A percentile compares a stretch with the other conserved stretches of the same genome.
These are phyloP conservation scores for Indicator maculatus DNA, from an alignment of 2,113 vertebrate species.

Conservation along the genomic window DNA sequence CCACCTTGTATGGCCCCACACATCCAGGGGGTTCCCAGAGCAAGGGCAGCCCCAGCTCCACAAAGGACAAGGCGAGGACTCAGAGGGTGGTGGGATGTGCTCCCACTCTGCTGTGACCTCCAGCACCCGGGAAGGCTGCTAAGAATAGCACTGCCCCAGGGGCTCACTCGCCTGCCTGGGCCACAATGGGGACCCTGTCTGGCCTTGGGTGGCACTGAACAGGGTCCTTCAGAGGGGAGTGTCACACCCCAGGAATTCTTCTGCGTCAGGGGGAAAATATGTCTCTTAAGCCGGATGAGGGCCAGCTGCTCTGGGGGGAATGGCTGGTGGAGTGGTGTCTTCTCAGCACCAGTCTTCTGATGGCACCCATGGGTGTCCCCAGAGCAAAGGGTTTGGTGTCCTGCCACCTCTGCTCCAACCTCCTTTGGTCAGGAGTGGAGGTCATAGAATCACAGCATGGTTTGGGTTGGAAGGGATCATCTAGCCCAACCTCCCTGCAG, in stretches of 20 bases:
- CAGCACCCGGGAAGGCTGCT: constrained; percentile 2
- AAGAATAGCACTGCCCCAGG: constrained; percentile 71
- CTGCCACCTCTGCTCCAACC: fast-evolving
- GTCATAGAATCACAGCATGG: too few relatives aligned
- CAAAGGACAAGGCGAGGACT: not conserved
- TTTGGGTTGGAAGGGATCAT: too few relatives aligned
- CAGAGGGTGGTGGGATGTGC: not conserved
- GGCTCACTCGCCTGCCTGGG: constrained; percentile 36
- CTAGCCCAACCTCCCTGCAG: too few relatives aligned
- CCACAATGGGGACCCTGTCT: constrained; percentile 78
- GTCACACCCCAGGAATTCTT: constrained; percentile 79
- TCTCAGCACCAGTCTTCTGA: fast-evolving
- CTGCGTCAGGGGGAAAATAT: constrained; percentile 78
- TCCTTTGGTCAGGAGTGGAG: not conserved
- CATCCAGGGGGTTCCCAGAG: not conserved
- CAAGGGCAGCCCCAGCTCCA: not conserved
- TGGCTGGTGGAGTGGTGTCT: constrained; percentile 1
- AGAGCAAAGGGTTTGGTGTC: not conserved
- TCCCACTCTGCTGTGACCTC: not conserved
- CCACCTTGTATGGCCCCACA: not conserved
- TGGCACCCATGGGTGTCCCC: not conserved
- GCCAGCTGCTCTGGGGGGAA: constrained; percentile 42
- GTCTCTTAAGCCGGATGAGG: constrained; percentile 3
- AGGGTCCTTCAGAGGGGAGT: constrained; percentile 61
- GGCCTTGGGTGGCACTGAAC: constrained; percentile 50